Percentiles rank a stretch among this genome's conserved stretches.
These are phyloP conservation scores for Drosophila ezoana DNA, from an alignment of 2,888 invertebrate species.

Conservation along the genomic window DNA sequence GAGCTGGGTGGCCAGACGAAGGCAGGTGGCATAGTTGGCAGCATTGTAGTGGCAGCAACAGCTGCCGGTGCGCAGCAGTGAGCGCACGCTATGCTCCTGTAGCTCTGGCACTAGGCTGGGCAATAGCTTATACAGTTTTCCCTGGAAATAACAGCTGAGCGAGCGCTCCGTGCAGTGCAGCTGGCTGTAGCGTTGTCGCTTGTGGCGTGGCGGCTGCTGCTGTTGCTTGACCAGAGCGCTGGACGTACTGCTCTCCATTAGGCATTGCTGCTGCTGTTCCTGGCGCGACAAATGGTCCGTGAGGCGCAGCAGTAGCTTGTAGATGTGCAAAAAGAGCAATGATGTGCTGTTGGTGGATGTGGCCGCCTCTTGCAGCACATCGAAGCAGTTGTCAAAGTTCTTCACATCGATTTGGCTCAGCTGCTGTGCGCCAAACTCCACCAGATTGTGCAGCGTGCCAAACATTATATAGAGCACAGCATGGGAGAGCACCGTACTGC, in stretches of 20 bases:
- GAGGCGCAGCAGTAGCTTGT: constrained; percentile 76
- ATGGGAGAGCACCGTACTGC: constrained; percentile 63
- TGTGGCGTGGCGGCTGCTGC: constrained; percentile 45
- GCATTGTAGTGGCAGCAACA: constrained; percentile 84
- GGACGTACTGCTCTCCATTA: constrained; percentile 61
- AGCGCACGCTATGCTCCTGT: constrained; percentile 77
- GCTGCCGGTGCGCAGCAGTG: constrained; percentile 77
- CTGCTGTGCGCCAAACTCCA: constrained; percentile 58
- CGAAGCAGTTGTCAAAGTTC: constrained; percentile 75
- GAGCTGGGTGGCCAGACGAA: constrained; percentile 66
- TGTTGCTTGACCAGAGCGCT: constrained; percentile 51
- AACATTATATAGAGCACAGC: constrained; percentile 82
- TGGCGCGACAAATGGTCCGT: constrained; percentile 77
- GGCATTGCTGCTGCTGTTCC: constrained; percentile 61
- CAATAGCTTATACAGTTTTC: constrained; percentile 77
- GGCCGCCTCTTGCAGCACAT: constrained; percentile 63
- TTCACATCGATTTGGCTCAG: constrained; percentile 72
- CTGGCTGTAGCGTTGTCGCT: constrained; percentile 63
- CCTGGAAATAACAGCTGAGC: constrained; percentile 82
- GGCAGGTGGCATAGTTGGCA: constrained; percentile 69
- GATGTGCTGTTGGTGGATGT: constrained; percentile 33
- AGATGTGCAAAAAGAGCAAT: constrained; percentile 63
- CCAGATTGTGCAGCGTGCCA: constrained; percentile 80
- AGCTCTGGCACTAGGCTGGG: constrained; percentile 64
- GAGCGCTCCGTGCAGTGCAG: constrained; percentile 69